Evolutionary conservation across 2,888 invertebrate species (phyloP).

Genomic region (Chrysomela aeneicollis): DNA sequence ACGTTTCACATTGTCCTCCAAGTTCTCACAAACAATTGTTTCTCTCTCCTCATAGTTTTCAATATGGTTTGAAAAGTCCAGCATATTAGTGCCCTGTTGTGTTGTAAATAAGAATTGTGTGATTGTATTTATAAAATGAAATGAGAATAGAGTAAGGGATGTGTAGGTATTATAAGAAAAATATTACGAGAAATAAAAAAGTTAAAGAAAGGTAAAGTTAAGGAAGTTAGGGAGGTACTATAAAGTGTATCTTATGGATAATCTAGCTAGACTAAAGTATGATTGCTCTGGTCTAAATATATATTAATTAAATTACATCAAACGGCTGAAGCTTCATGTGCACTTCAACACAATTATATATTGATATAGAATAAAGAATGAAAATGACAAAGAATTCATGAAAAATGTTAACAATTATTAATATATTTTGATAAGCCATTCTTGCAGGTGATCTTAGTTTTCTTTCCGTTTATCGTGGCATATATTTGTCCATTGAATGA

Average conservation of each 20-base stretch:
- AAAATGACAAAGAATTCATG: not conserved
- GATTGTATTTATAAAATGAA: not conserved
- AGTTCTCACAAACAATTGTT: not conserved
- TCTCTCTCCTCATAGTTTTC: not conserved
- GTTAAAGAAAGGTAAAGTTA: not conserved
- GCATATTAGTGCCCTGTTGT: not conserved
- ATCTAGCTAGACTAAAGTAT: conserved; percentile 8
- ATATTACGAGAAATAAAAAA: no score
- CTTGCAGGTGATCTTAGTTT: conserved; percentile 1
- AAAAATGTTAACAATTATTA: no score
- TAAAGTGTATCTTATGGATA: not conserved
- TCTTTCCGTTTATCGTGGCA: not conserved
- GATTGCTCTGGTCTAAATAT: conserved; percentile 11
- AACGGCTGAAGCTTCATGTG: not conserved
- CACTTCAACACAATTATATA: not conserved
- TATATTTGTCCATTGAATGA: conserved; percentile 14
- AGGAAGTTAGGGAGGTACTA: not conserved
- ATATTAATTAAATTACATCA: not conserved
- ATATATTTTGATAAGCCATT: no score
- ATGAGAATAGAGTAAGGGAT: not conserved
- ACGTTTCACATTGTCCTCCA: not conserved
- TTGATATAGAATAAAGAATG: conserved; percentile 3
- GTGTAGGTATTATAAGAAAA: no score
- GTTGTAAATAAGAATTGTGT: not conserved
- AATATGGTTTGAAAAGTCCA: not conserved